Percentiles rank a stretch among this genome's conserved stretches.
phyloP scores from a whole-genome alignment of 2,888 invertebrate species.

The Drosophila longiperda region DNA sequence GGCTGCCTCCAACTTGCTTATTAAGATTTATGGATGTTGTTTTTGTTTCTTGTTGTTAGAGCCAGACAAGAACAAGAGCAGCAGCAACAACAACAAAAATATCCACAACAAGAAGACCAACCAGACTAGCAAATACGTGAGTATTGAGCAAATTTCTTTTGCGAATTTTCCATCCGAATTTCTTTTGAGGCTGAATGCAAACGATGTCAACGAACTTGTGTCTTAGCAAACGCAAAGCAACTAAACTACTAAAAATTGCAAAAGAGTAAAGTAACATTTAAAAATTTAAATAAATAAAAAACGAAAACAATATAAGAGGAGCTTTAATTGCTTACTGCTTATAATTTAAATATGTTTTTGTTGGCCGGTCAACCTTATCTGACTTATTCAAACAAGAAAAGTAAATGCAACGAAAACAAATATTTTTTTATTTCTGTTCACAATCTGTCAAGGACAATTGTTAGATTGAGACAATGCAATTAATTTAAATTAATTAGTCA shows the following conservation, averaged over 20 bases:
- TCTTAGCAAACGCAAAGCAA: neutral
- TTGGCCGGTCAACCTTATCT: neutral
- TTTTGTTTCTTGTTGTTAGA: conserved; percentile 46
- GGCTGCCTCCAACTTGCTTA: conserved; percentile 64
- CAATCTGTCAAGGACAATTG: neutral
- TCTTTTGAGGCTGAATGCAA: conserved; percentile 15
- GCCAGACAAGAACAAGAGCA: conserved; percentile 50
- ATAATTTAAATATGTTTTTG: neutral
- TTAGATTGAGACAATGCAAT: neutral
- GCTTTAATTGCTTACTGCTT: neutral
- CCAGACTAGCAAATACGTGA: conserved; percentile 57
- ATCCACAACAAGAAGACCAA: conserved; percentile 14
- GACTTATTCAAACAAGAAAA: neutral
- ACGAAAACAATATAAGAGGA: neutral
- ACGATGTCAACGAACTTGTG: conserved; percentile 20
- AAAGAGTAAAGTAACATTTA: neutral
- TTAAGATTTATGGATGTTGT: conserved; percentile 72
- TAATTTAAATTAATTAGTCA: neutral
- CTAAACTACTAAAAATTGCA: neutral
- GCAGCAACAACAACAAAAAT: conserved; percentile 5
- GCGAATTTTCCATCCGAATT: conserved; percentile 18
- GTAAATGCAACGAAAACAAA: neutral
- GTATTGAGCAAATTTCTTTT: conserved; percentile 58
- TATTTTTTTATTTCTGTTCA: neutral
- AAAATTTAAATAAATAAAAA: neutral